These are phyloP conservation scores for Alectoris magna DNA, from an alignment of 2,797 vertebrate species.

Conservation along the genomic window DNA sequence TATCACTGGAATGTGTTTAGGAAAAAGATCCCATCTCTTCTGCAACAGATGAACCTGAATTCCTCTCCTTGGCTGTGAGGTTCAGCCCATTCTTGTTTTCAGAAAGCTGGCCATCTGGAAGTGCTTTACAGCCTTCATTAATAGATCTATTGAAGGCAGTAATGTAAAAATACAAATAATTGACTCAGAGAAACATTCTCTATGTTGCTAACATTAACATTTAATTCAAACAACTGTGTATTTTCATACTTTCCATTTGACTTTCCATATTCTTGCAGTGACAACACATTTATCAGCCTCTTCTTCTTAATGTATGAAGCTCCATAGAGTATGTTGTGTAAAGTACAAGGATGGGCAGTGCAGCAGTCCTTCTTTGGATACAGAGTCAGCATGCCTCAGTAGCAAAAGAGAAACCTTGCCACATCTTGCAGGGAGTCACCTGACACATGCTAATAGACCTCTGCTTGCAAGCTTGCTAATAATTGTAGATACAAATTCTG, in stretches of 20 bases:
- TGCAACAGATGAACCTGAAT: constrained; percentile 25
- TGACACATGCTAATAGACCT: background rate
- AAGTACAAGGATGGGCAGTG: background rate
- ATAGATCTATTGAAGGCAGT: constrained; percentile 15
- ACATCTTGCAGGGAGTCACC: background rate
- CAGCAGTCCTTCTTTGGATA: background rate
- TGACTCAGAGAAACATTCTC: background rate
- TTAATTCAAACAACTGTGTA: background rate
- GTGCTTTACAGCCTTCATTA: constrained; percentile 30
- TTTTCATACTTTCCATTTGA: constrained; percentile 18
- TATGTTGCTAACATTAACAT: background rate
- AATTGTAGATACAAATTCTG: background rate
- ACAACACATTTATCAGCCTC: background rate
- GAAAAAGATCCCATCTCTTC: background rate
- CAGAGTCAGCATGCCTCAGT: background rate
- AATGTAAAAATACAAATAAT: constrained; percentile 43
- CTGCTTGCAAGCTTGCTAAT: background rate
- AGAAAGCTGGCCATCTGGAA: constrained; percentile 38
- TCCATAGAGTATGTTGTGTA: background rate
- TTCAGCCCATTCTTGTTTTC: constrained; percentile 15
- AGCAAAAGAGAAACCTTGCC: background rate
- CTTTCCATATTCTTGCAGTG: background rate
- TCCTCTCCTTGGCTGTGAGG: background rate
- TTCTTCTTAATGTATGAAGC: background rate
- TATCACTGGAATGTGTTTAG: background rate